Evolutionary conservation across 1,140 invertebrate species (phyloP).

Genomic region (Portunus trituberculatus): DNA sequence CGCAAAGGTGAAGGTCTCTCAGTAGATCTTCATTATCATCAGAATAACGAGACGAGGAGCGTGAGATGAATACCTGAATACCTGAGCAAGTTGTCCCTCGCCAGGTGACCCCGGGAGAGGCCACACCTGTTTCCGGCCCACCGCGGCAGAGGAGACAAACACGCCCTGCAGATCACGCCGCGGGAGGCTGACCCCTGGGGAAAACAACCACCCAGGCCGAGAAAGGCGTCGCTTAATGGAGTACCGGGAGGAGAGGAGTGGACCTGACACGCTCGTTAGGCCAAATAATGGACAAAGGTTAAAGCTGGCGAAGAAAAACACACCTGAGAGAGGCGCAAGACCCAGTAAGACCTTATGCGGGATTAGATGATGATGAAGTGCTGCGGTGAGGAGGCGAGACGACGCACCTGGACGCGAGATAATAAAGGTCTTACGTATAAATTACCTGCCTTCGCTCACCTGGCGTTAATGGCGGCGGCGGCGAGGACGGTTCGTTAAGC

Average conservation of each 20-base stretch:
- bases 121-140: slow-evolving; percentile 3
- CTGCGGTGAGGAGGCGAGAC: neutral
- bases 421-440: slow-evolving; percentile 1
- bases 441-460: neutral
- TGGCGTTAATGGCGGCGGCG: neutral
- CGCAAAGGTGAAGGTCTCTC: too few species aligned
- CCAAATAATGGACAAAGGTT: neutral
- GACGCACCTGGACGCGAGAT: neutral
- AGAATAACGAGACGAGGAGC: neutral
- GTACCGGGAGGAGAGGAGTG: neutral
- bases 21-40: too few species aligned
- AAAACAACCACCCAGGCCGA: neutral
- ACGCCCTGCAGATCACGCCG: neutral
- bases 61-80: neutral
- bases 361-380: neutral
- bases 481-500: neutral
- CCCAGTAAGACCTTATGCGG: neutral
- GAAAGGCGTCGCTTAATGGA: neutral
- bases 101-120: neutral
- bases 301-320: neutral
- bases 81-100: neutral
- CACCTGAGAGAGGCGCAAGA: neutral
- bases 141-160: neutral
- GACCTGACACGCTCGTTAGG: neutral
- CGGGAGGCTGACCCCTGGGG: neutral